These are phyloP conservation scores for Monopterus albus DNA, from an alignment of 2,113 vertebrate species.

Conservation along the genomic window DNA sequence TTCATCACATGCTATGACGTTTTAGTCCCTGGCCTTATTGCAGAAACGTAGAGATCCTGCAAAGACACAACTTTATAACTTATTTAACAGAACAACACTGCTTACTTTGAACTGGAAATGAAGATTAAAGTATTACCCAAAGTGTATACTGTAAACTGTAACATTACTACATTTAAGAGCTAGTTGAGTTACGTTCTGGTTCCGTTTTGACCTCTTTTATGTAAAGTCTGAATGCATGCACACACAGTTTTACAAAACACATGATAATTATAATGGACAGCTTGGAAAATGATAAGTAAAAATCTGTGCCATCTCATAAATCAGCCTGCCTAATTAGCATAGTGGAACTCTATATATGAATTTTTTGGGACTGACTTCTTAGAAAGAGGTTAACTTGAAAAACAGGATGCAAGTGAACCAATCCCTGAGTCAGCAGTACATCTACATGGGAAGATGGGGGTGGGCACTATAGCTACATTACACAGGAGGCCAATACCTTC, in stretches of 20 bases:
- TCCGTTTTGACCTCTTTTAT: no score
- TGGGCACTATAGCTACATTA: slow-evolving; percentile 62
- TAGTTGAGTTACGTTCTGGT: no score
- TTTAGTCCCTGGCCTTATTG: not conserved
- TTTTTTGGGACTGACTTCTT: slow-evolving; percentile 28
- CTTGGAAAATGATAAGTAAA: no score
- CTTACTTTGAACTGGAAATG: not conserved
- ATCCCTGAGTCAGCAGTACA: not conserved
- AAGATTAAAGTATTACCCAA: no score
- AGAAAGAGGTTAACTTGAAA: slow-evolving; percentile 41
- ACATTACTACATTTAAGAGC: not conserved
- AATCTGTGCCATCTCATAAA: no score
- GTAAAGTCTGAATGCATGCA: no score
- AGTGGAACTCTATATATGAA: slow-evolving; percentile 25
- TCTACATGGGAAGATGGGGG: slow-evolving; percentile 4
- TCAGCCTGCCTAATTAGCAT: no score
- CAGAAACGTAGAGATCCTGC: not conserved
- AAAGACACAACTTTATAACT: not conserved
- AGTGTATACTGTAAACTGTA: not conserved
- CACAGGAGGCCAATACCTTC: slow-evolving; percentile 43
- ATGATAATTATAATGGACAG: not conserved
- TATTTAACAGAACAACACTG: not conserved
- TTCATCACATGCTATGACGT: no score
- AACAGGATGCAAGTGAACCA: slow-evolving; percentile 17
- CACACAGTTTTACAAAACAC: no score